Conservation (phyloP, 2,888 invertebrate species). For the Pseudoips prasinana region DNA sequence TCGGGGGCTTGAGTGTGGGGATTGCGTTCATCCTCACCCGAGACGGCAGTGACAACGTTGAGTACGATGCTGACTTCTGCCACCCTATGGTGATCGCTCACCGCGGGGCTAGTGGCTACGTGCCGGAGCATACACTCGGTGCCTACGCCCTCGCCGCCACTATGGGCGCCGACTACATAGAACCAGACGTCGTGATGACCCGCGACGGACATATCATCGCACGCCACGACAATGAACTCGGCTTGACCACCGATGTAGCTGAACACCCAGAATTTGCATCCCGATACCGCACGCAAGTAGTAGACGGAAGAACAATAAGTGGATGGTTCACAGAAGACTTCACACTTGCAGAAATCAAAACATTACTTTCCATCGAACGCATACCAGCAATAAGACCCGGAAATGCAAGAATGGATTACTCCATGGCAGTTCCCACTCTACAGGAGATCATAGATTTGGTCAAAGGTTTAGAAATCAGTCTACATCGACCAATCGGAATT, state of each 20-base stretch:
- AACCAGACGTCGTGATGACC: slow-evolving; percentile 72
- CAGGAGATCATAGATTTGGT: slow-evolving; percentile 70
- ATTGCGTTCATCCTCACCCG: slow-evolving; percentile 27
- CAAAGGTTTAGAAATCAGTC: slow-evolving; percentile 58
- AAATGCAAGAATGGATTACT: slow-evolving; percentile 59
- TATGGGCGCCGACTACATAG: slow-evolving; percentile 71
- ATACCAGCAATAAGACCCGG: slow-evolving; percentile 63
- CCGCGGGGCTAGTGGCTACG: slow-evolving; percentile 70
- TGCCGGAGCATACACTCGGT: slow-evolving; percentile 71
- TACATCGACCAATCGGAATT: slow-evolving; percentile 58
- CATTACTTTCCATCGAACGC: slow-evolving; percentile 61
- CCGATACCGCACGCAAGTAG: slow-evolving; percentile 54
- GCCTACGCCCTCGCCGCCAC: slow-evolving; percentile 68
- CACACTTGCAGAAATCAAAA: slow-evolving; percentile 66
- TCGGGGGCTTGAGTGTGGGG: slow-evolving; percentile 26
- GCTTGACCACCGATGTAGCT: slow-evolving; percentile 60
- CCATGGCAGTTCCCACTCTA: slow-evolving; percentile 61
- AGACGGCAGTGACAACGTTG: slow-evolving; percentile 17
- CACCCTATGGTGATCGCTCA: slow-evolving; percentile 64
- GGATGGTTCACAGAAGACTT: slow-evolving; percentile 76
- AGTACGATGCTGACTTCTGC: slow-evolving; percentile 51
- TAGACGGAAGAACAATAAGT: slow-evolving; percentile 51
- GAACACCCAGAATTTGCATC: slow-evolving; percentile 56
- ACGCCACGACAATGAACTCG: slow-evolving; percentile 68
- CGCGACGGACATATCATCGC: slow-evolving; percentile 65